A percentile compares a stretch with the other conserved stretches of the same genome.
phyloP scores from a whole-genome alignment of 2,888 invertebrate genomes.

The Scaptomyza flava region DNA sequence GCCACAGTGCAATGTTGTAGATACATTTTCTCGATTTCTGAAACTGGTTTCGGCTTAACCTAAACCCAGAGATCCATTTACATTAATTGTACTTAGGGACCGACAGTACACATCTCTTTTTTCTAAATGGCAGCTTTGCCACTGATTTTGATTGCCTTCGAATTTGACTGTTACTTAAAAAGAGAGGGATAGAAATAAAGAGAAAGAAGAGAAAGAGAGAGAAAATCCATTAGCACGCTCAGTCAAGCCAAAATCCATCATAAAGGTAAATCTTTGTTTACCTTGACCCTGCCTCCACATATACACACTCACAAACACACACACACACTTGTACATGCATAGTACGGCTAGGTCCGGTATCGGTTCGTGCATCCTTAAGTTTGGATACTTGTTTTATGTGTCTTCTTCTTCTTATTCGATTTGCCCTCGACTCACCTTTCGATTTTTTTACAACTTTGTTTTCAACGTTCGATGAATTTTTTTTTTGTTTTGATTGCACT shows the following conservation, averaged over 20 bases:
- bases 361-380: conserved; percentile 61
- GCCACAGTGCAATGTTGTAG: conserved; percentile 44
- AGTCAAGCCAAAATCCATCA: conserved; percentile 67
- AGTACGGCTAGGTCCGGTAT: conserved; percentile 24
- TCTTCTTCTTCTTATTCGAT: conserved; percentile 48
- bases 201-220: neutral
- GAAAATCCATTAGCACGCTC: conserved; percentile 71
- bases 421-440: conserved; percentile 69
- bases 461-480: conserved; percentile 70
- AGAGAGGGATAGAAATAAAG: conserved; percentile 14
- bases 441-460: conserved; percentile 72
- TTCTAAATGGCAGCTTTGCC: conserved; percentile 52
- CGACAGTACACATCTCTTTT: conserved; percentile 17
- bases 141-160: conserved; percentile 52
- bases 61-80: conserved; percentile 69
- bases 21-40: conserved; percentile 42
- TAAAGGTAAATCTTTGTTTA: conserved; percentile 67
- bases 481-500: conserved; percentile 74
- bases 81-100: conserved; percentile 61
- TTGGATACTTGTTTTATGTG: conserved; percentile 76
- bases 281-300: conserved; percentile 71
- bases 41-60: conserved; percentile 65
- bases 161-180: conserved; percentile 45
- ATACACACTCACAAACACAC: conserved; percentile 18
- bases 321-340: neutral